Conservation (phyloP, 2,797 vertebrate genomes). For the Intellagama lesueurii region DNA sequence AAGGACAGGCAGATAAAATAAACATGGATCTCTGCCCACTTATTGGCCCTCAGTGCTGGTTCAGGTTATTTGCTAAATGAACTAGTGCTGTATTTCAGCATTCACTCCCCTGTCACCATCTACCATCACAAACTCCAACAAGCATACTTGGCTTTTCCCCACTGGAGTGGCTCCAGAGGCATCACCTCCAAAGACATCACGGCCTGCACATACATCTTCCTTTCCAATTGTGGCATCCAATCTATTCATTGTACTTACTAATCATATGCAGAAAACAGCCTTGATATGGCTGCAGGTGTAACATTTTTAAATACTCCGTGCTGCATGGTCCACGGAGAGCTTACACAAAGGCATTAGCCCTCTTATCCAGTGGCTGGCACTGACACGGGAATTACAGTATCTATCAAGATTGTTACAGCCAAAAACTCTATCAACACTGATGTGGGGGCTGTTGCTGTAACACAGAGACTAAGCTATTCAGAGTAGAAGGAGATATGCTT, state of each 20-base stretch:
- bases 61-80: too few species aligned
- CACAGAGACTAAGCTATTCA: background rate
- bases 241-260: background rate
- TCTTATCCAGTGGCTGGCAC: background rate
- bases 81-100: too few species aligned
- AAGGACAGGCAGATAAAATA: too few species aligned
- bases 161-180: background rate
- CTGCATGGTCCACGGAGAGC: background rate
- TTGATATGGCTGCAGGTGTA: background rate
- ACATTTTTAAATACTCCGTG: background rate
- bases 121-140: background rate
- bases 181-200: background rate
- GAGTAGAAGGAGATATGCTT: background rate
- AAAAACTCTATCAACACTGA: background rate
- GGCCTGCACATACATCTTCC: background rate
- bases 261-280: too few species aligned
- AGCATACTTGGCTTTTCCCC: background rate
- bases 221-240: background rate
- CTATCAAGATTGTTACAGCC: background rate
- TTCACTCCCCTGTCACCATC: background rate
- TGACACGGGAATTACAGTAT: background rate
- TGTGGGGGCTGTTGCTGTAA: background rate
- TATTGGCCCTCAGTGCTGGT: too few species aligned
- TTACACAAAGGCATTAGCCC: background rate
- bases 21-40: too few species aligned